phyloP scores from a whole-genome alignment of 2,113 vertebrate species.

The Mesocricetus auratus region DNA sequence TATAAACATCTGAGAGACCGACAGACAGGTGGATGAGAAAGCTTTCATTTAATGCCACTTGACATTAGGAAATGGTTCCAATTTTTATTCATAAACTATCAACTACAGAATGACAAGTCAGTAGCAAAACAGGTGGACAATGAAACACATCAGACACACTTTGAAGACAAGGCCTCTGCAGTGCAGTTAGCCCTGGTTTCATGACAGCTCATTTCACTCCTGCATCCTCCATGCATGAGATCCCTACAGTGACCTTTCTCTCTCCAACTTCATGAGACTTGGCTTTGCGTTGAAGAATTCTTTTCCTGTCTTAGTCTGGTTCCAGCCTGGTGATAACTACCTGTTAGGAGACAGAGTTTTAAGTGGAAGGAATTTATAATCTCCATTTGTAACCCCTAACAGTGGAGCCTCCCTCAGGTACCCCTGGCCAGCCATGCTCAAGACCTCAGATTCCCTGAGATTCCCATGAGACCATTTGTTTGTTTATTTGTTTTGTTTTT shows the following conservation, averaged over 20 bases:
- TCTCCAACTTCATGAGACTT: constrained; percentile 96
- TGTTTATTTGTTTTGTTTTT: too few relatives aligned
- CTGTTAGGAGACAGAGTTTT: constrained; percentile 80
- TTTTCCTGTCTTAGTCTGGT: constrained; percentile 97
- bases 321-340: constrained; percentile 98
- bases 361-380: background rate
- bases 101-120: constrained; percentile 30
- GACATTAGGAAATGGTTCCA: background rate
- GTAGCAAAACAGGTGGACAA: background rate
- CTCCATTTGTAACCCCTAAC: background rate
- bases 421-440: background rate
- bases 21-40: fast-evolving
- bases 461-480: background rate
- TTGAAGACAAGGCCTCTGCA: constrained; percentile 81
- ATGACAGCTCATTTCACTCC: constrained; percentile 88
- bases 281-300: constrained; percentile 96
- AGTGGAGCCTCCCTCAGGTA: background rate
- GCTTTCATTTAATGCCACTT: constrained; percentile 3
- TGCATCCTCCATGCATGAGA: constrained; percentile 95
- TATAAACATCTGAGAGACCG: background rate
- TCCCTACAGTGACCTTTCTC: constrained; percentile 99
- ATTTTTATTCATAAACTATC: constrained; percentile 61
- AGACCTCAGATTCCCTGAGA: background rate
- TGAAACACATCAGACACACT: background rate
- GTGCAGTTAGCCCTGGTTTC: constrained; percentile 87